Evolutionary conservation across 2,888 invertebrate genomes (phyloP).

Genomic region (Thymelicus sylvestris): DNA sequence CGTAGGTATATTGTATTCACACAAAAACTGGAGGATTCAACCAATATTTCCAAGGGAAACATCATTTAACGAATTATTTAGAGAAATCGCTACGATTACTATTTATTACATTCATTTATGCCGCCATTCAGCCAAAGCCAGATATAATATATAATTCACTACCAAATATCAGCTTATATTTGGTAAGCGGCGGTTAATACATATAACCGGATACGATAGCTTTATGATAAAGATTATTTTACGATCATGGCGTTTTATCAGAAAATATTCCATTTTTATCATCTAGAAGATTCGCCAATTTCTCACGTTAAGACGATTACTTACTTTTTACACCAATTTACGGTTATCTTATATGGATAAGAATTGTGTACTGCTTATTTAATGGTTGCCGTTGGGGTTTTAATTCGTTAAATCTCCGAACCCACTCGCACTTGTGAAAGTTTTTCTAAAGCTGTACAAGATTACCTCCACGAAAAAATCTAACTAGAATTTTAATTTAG

Average conservation of each 20-base stretch:
- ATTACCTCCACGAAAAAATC: neutral
- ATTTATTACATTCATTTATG: too few species aligned
- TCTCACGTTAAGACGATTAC: too few species aligned
- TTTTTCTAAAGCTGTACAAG: neutral
- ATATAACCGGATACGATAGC: conserved; percentile 16
- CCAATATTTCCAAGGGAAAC: too few species aligned
- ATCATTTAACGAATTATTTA: too few species aligned
- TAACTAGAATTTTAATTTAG: neutral
- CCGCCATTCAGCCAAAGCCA: conserved; percentile 7
- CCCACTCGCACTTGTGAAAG: too few species aligned
- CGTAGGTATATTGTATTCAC: too few species aligned
- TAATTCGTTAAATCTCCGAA: too few species aligned
- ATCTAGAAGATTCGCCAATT: neutral
- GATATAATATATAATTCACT: conserved; percentile 3
- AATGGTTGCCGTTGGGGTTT: too few species aligned
- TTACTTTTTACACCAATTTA: neutral
- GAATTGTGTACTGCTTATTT: too few species aligned
- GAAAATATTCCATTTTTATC: conserved; percentile 14
- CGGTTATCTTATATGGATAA: neutral
- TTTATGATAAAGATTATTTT: conserved; percentile 31
- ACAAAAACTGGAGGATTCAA: too few species aligned
- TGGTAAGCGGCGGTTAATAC: conserved; percentile 17
- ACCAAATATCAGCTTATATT: neutral
- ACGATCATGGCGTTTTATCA: conserved; percentile 22
- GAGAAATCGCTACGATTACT: too few species aligned